phyloP scores from a whole-genome alignment of 1,140 invertebrate species.

The Lamellibrachia luymesi region DNA sequence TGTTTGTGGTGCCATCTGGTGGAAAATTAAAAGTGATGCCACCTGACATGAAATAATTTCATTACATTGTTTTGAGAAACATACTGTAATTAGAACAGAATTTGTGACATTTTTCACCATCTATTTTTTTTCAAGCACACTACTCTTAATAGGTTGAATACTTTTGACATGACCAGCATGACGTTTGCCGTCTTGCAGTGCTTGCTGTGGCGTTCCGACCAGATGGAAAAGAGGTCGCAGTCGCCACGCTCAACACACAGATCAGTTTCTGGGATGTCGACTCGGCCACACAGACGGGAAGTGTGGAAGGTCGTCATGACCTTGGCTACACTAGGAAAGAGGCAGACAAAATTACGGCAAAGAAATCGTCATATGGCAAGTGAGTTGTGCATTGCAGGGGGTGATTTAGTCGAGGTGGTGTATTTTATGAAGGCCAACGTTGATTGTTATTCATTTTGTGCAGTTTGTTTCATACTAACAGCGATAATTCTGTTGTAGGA shows the following conservation, averaged over 20 bases:
- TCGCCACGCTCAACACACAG: conserved; percentile 84
- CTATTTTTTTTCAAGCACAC: no score
- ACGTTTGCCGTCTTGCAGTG: conserved; percentile 49
- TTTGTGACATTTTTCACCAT: no score
- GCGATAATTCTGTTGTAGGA: no score
- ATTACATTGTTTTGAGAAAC: no score
- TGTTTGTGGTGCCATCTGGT: no score
- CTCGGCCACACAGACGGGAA: conserved; percentile 69
- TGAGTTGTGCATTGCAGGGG: conserved; percentile 58
- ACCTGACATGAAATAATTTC: no score
- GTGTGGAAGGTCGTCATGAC: conserved; percentile 86
- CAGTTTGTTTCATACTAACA: background rate
- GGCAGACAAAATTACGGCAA: conserved; percentile 82
- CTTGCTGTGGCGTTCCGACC: conserved; percentile 81
- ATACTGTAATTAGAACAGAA: no score
- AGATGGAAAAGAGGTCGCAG: conserved; percentile 86
- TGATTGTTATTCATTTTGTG: background rate
- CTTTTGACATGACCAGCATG: conserved; percentile 14
- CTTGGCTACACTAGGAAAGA: conserved; percentile 79
- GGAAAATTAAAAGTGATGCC: no score
- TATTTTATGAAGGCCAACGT: no score
- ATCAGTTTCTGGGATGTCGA: conserved; percentile 80
- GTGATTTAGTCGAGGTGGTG: no score
- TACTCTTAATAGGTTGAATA: background rate
- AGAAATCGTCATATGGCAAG: conserved; percentile 81